Evolutionary conservation across 2,888 invertebrate genomes (phyloP).

Genomic region (Patella pellucida): DNA sequence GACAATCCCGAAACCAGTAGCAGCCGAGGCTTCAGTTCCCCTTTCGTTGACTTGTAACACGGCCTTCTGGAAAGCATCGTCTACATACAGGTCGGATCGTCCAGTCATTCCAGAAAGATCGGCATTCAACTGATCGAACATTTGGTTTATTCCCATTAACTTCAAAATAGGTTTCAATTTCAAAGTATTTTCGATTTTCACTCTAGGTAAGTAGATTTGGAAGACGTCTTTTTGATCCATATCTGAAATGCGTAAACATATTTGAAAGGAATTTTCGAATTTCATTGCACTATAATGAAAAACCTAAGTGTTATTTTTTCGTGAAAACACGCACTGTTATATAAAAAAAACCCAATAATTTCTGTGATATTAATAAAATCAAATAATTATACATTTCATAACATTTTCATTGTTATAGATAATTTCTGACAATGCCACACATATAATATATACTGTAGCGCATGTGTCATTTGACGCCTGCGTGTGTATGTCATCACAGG

Average conservation of each 20-base stretch:
- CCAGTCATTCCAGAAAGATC: conserved; percentile 50
- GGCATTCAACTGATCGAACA: conserved; percentile 40
- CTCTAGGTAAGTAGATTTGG: conserved; percentile 41
- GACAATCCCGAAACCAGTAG: conserved; percentile 36
- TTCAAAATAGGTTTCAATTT: conserved; percentile 34
- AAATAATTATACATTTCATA: no score
- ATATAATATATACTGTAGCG: no score
- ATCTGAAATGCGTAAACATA: background rate
- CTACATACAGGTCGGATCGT: conserved; percentile 38
- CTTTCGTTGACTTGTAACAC: conserved; percentile 58
- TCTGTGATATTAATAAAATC: no score
- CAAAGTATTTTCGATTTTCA: conserved; percentile 37
- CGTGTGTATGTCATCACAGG: no score
- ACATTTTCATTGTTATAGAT: no score
- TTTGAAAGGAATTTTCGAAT: no score
- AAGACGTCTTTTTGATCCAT: conserved; percentile 14
- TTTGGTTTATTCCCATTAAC: conserved; percentile 39
- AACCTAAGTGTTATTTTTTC: no score
- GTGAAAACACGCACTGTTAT: no score
- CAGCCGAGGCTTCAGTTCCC: conserved; percentile 54
- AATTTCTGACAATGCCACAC: no score
- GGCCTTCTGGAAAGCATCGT: conserved; percentile 57
- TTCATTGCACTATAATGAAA: no score
- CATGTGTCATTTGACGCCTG: no score
- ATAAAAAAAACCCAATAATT: no score